A percentile compares a stretch with the other conserved stretches of the same genome.
phyloP scores from a whole-genome alignment of 37 sponge, comb jelly and placozoan species.

The Haliclona indistincta region DNA sequence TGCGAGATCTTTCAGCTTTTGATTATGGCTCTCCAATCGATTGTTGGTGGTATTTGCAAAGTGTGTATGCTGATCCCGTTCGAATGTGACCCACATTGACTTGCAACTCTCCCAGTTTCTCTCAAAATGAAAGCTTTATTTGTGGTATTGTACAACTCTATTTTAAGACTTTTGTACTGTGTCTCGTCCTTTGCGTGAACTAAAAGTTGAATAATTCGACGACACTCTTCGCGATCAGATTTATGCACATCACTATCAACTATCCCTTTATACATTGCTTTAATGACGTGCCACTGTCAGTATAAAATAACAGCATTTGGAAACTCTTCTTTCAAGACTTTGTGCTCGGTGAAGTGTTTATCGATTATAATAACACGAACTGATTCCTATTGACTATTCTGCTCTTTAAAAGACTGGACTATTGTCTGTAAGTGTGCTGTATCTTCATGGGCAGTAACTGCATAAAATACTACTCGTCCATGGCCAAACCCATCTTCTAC shows the following conservation, averaged over 20 bases:
- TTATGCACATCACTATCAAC: slow-evolving; percentile 18
- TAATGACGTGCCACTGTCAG: slow-evolving; percentile 38
- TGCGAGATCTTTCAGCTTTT: slow-evolving; percentile 31
- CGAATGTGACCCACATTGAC: slow-evolving; percentile 26
- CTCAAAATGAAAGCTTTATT: slow-evolving; percentile 21
- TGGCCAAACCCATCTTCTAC: slow-evolving; percentile 25
- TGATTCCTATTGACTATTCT: background rate
- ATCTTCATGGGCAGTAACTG: slow-evolving; percentile 30
- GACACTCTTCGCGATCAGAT: background rate
- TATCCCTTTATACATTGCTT: slow-evolving; percentile 21
- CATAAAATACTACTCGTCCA: slow-evolving; percentile 23
- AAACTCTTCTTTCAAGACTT: slow-evolving; percentile 36
- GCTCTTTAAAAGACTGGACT: slow-evolving; percentile 1
- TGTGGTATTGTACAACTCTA: background rate
- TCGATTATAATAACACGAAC: slow-evolving; percentile 16
- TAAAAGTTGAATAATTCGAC: background rate
- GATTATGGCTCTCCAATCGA: slow-evolving; percentile 23
- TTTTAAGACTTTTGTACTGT: background rate
- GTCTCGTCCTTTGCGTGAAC: slow-evolving; percentile 3
- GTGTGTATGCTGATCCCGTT: slow-evolving; percentile 12
- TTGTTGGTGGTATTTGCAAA: slow-evolving; percentile 25
- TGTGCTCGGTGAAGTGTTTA: slow-evolving; percentile 18
- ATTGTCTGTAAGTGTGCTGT: slow-evolving; percentile 15
- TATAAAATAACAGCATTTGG: slow-evolving; percentile 19
- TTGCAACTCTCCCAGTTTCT: slow-evolving; percentile 22